Evolutionary conservation across 2,797 vertebrate species (phyloP).

Genomic region (Rhabdophis nuchalis): DNA sequence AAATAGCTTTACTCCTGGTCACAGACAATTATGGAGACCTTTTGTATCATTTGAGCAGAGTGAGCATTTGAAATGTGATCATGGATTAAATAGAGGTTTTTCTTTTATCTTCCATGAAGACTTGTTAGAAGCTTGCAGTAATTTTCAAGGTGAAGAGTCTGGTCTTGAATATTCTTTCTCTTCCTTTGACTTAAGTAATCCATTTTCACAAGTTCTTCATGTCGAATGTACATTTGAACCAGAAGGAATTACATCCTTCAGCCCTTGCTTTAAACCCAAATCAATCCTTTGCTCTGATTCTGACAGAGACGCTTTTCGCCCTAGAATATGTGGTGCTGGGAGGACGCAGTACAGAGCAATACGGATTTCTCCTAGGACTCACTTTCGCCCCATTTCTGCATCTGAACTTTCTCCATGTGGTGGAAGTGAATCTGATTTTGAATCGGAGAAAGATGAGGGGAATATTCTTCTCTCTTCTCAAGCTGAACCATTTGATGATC

Average conservation of each 20-base stretch:
- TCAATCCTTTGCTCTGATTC: slow-evolving; percentile 96
- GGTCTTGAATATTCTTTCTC: slow-evolving; percentile 92
- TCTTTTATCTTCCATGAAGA: slow-evolving; percentile 99
- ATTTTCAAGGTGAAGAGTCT: slow-evolving; percentile 89
- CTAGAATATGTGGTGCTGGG: slow-evolving; percentile 89
- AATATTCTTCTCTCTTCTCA: slow-evolving; percentile 79
- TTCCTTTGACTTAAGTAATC: slow-evolving; percentile 94
- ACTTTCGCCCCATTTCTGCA: slow-evolving; percentile 97
- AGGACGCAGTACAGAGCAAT: slow-evolving; percentile 97
- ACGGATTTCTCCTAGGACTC: slow-evolving; percentile 96
- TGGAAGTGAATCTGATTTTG: slow-evolving; percentile 93
- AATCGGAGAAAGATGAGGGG: slow-evolving; percentile 94
- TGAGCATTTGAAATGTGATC: slow-evolving; percentile 81
- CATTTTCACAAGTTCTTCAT: slow-evolving; percentile 97
- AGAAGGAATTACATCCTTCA: slow-evolving; percentile 93
- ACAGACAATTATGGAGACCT: slow-evolving; percentile 92
- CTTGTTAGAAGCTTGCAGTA: slow-evolving; percentile 91
- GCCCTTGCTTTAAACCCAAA: slow-evolving; percentile 95
- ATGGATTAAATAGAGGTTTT: slow-evolving; percentile 92
- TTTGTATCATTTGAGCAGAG: slow-evolving; percentile 90
- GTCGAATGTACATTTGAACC: slow-evolving; percentile 98
- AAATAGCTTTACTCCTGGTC: slow-evolving; percentile 90
- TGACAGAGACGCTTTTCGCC: slow-evolving; percentile 87
- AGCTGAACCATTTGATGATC: slow-evolving; percentile 87
- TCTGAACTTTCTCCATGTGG: slow-evolving; percentile 94